Evolutionary conservation across 2,797 vertebrate genomes (phyloP).

Genomic region (Coccyzus lansbergi): DNA sequence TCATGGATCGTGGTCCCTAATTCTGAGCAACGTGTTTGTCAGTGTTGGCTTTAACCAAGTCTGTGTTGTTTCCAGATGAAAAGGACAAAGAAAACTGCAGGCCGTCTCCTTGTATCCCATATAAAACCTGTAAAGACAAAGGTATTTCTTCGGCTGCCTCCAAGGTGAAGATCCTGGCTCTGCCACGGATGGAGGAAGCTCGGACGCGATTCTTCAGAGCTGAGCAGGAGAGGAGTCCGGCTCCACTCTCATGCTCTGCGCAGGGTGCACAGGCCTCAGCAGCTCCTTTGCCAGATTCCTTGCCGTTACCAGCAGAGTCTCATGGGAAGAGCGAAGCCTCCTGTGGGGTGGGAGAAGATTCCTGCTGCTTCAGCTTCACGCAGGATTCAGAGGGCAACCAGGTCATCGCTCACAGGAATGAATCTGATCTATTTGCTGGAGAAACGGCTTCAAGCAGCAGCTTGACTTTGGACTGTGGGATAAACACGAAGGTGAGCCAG

Average conservation of each 20-base stretch:
- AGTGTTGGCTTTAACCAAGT: not conserved
- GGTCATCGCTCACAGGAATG: not conserved
- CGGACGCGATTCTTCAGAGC: not conserved
- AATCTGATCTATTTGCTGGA: accelerated
- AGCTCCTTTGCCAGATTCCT: accelerated
- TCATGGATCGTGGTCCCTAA: accelerated
- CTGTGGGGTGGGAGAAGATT: not conserved
- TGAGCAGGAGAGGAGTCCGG: accelerated
- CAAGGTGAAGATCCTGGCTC: slow-evolving; percentile 1
- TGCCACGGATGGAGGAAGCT: not conserved
- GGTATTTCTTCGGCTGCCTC: not conserved
- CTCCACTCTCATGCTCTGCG: accelerated
- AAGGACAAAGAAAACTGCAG: slow-evolving; percentile 22
- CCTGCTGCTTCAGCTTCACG: not conserved
- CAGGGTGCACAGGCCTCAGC: accelerated
- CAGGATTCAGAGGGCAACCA: slow-evolving; percentile 39
- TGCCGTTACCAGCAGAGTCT: not conserved
- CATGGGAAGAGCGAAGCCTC: not conserved
- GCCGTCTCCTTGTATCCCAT: not conserved
- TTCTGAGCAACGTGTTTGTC: not conserved
- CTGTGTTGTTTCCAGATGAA: slow-evolving; percentile 47
- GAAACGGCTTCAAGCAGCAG: accelerated
- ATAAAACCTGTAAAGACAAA: not conserved
- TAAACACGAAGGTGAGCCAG: not conserved
- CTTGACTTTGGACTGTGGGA: accelerated